Evolutionary conservation across 2,113 vertebrate genomes (phyloP).

Genomic region (Mirounga angustirostris): DNA sequence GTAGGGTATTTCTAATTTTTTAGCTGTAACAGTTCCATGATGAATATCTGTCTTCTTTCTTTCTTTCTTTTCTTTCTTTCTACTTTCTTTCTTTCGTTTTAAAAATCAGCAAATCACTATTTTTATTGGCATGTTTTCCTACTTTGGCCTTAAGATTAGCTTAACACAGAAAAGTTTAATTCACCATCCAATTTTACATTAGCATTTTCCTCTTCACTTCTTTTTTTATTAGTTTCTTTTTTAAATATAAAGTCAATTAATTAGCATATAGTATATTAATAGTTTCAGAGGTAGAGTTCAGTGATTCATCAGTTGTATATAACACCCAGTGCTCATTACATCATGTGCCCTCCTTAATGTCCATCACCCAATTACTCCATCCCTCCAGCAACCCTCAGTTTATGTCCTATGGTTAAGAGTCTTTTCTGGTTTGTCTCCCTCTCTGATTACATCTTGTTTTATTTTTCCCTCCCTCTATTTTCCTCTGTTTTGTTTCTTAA

Average conservation of each 20-base stretch:
- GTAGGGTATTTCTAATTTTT: slow-evolving; percentile 33
- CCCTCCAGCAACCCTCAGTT: neutral
- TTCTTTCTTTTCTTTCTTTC: no score
- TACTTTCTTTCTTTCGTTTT: neutral
- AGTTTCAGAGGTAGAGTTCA: neutral
- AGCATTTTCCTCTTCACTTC: neutral
- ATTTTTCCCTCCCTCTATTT: neutral
- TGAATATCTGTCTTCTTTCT: neutral
- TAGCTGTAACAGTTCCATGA: neutral
- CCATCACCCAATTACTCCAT: neutral
- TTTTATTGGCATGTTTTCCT: neutral
- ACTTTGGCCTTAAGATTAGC: neutral
- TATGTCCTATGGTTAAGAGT: neutral
- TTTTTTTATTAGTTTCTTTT: neutral
- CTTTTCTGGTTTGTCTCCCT: neutral
- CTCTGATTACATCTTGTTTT: neutral
- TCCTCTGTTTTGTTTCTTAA: neutral
- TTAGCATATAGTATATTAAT: neutral
- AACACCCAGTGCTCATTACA: neutral
- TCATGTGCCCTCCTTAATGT: neutral
- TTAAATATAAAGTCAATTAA: neutral
- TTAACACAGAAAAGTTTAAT: neutral
- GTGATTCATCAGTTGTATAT: neutral
- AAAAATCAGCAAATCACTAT: neutral
- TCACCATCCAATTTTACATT: neutral